Evolutionary conservation across 1,140 invertebrate genomes (phyloP), one percentile per base, ranked within the genome.

Genomic region (Dermatophagoides farinae): DNA sequence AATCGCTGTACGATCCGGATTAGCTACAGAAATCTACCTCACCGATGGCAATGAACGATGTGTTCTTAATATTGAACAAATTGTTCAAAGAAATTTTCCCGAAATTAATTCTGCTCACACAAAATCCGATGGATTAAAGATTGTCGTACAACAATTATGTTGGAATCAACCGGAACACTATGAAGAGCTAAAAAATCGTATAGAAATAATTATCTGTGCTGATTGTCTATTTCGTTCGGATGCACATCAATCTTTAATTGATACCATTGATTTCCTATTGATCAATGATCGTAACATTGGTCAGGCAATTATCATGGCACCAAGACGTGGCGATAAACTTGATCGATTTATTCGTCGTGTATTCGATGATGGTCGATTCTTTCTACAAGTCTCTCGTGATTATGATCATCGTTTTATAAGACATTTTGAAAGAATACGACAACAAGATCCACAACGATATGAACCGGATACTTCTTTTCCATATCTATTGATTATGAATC

Each of bases 41-140:
- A 55, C 53, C 22, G 53, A 55, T 44, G 53, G 53, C 23, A 55
- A 55, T 55, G 53, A 55, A 23, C 38, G 53, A 38, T 55, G 14
- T 14, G 31, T 55, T 2, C 14, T 12, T 20, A 55, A 55, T 44
- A 23, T 55, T 5, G 4, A 25, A 11, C 16, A 55, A 38, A 20
- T 55, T 38, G 53, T 55, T 12, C 16, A 20, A 37, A 55, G 23
- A 44, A 55, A 55, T 22, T 53, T 53, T 53, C 14, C 12, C 20
- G 51, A 31, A 16, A 14, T 22, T 1, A 53, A 53, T 16, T 4
- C 37, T 14, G 51, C 9, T 4, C 22, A 47, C 46, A 47, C 2
- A 47, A 20, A 20, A 23, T 47, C 46, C 2, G 22, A 47, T 4
- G 22, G 6, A 47, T 47, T 47, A 9, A 38, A 53, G 20, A 20